Evolutionary conservation across 2,113 vertebrate species (phyloP), one percentile per base, ranked within the genome.

Genomic region (Siphamia tubifer): DNA sequence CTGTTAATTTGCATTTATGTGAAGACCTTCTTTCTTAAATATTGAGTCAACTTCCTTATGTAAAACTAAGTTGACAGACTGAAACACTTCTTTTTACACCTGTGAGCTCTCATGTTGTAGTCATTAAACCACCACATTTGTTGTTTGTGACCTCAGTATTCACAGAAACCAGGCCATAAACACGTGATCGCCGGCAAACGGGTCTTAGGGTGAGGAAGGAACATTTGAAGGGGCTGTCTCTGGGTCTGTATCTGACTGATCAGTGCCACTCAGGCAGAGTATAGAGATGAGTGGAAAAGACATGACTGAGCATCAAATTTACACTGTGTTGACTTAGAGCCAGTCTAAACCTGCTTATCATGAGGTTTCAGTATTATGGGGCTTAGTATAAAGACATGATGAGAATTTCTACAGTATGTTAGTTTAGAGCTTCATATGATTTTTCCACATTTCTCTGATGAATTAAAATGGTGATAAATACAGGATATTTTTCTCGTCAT

Each of bases 351-450:
- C 42, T 58, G 68, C 44, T 66, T 65, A 66, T 63, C 44, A 28
- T 8, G 4, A 35, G 40, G 77, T 81, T 85, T 87, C 80, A 53
- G 8, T 72, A 42, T 81, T 42, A 69, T 16, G 5, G 7, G 21
- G 20, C 48, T 58, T 76, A 67, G n/a, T n/a, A n/a, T n/a, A n/a
- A n/a, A n/a, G n/a, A n/a, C n/a, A 82, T 82, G 35, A 45, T 77
- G 73, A 84, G 15, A 12, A 51, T 42, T 24, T 3, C 2, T 44
- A n/a, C n/a, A n/a, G n/a, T n/a, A 6, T 0, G 1, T 40, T 45
- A 49, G 15, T 43, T 51, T 19, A 57, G 24, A 56, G 56, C 15
- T 51, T 79, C 9, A 66, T 13, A 62, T 4, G 1, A 19, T 13
- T 38, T 42, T 74, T 51, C 56, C 24, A 55, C 15, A n/a, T 16